phyloP scores from a whole-genome alignment of 2,113 vertebrate species.

The Epinephelus moara region DNA sequence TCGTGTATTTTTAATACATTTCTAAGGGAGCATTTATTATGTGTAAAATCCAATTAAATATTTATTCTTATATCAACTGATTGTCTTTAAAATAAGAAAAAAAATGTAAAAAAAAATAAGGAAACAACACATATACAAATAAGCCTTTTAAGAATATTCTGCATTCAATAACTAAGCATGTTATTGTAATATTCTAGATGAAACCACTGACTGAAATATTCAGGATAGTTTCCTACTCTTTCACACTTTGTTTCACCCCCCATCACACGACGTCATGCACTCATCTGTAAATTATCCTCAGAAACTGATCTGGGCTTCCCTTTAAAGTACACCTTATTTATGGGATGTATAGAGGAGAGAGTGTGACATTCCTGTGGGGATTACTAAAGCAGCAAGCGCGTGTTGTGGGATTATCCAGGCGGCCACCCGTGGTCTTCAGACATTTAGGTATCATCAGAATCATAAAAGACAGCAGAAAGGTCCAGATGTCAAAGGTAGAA shows the following conservation, averaged over 20 bases:
- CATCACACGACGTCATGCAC: not conserved
- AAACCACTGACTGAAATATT: slow-evolving; percentile 27
- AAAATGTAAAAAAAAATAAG: not conserved
- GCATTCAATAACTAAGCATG: not conserved
- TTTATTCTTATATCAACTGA: not conserved
- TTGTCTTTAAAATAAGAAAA: not conserved
- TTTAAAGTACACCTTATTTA: slow-evolving; percentile 41
- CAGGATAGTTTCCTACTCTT: not conserved
- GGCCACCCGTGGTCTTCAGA: slow-evolving; percentile 67
- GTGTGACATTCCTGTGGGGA: slow-evolving; percentile 76
- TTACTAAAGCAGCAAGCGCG: slow-evolving; percentile 61
- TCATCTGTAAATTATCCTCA: slow-evolving; percentile 47
- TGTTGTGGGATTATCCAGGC: slow-evolving; percentile 71
- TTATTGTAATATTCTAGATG: not conserved
- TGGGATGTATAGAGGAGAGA: slow-evolving; percentile 38
- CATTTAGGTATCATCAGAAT: slow-evolving; percentile 68
- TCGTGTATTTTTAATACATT: not conserved
- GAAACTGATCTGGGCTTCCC: slow-evolving; percentile 16
- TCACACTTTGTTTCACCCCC: slow-evolving; percentile 3
- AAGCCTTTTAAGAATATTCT: not conserved
- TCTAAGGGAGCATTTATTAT: not conserved
- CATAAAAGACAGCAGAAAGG: slow-evolving; percentile 48
- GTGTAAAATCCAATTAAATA: not conserved
- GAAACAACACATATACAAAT: not conserved
- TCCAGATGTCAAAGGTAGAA: slow-evolving; percentile 71